phyloP scores from a whole-genome alignment of 1,140 invertebrate species.

The Aphidius ervi region DNA sequence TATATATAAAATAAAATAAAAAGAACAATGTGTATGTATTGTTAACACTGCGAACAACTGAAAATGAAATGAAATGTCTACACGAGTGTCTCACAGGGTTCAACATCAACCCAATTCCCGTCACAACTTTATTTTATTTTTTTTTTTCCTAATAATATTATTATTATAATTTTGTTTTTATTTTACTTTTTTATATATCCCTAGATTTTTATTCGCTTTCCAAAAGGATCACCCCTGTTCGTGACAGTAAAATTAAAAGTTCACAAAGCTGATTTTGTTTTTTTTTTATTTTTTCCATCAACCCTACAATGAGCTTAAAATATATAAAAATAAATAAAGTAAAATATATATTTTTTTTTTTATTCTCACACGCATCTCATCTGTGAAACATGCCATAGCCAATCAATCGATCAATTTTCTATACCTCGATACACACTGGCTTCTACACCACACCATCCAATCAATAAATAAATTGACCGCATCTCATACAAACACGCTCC shows the following conservation, averaged over 20 bases:
- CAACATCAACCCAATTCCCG: slow-evolving; percentile 9
- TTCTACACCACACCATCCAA: too few species aligned
- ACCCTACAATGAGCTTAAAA: slow-evolving; percentile 1
- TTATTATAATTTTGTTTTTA: not conserved
- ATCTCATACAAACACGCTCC: too few species aligned
- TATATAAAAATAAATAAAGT: too few species aligned
- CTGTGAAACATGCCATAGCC: too few species aligned
- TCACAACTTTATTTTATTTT: slow-evolving; percentile 11
- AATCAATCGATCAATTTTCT: too few species aligned
- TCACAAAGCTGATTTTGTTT: slow-evolving; percentile 12
- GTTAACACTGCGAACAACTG: not conserved
- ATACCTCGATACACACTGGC: too few species aligned
- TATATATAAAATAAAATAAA: not conserved
- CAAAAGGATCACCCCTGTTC: not conserved
- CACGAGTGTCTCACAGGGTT: slow-evolving; percentile 3
- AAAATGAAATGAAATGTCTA: slow-evolving; percentile 19
- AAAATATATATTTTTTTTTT: too few species aligned
- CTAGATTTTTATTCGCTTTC: too few species aligned
- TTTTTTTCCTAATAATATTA: not conserved
- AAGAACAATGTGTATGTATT: not conserved
- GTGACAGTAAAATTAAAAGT: slow-evolving; percentile 22
- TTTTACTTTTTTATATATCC: not conserved
- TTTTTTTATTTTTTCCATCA: slow-evolving; percentile 9
- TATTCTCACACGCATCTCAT: too few species aligned
- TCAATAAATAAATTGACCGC: too few species aligned